Evolutionary conservation across 2,888 invertebrate species (phyloP).

Genomic region (Podabrus alpinus): DNA sequence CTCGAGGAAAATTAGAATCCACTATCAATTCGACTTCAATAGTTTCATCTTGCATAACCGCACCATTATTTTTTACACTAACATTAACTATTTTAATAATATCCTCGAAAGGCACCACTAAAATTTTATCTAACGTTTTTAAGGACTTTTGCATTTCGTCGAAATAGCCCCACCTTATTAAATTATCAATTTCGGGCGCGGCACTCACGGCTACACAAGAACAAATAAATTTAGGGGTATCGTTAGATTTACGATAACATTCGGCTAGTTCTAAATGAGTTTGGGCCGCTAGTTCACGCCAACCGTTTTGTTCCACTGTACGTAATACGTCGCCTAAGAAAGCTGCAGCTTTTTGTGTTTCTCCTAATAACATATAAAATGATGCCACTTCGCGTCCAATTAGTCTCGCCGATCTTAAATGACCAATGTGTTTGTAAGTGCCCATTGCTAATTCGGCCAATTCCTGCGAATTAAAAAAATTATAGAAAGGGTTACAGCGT

Average conservation of each 20-base stretch:
- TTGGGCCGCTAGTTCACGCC: slow-evolving; percentile 81
- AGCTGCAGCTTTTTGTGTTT: slow-evolving; percentile 86
- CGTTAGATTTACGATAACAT: slow-evolving; percentile 81
- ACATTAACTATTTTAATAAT: slow-evolving; percentile 56
- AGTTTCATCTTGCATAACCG: slow-evolving; percentile 62
- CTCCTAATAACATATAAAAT: slow-evolving; percentile 85
- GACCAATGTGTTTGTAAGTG: slow-evolving; percentile 90
- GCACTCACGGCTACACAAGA: slow-evolving; percentile 77
- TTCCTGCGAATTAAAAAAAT: slow-evolving; percentile 60
- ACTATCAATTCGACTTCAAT: slow-evolving; percentile 62
- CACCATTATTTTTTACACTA: slow-evolving; percentile 43
- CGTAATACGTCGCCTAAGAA: slow-evolving; percentile 86
- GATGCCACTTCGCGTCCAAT: slow-evolving; percentile 89
- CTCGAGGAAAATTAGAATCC: slow-evolving; percentile 67
- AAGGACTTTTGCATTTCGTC: slow-evolving; percentile 75
- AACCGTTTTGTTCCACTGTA: slow-evolving; percentile 86
- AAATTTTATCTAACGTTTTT: slow-evolving; percentile 44
- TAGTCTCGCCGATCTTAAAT: slow-evolving; percentile 79
- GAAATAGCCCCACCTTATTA: slow-evolving; percentile 66
- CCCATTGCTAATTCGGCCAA: slow-evolving; percentile 94
- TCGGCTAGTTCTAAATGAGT: slow-evolving; percentile 82
- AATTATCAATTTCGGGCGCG: slow-evolving; percentile 73
- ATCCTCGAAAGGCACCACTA: slow-evolving; percentile 55
- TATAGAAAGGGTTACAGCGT: slow-evolving; percentile 7
- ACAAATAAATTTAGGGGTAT: slow-evolving; percentile 67